Evolutionary conservation across 2,113 vertebrate species (phyloP), one percentile per base, ranked within the genome.

Genomic region (Paratilapia polleni): DNA sequence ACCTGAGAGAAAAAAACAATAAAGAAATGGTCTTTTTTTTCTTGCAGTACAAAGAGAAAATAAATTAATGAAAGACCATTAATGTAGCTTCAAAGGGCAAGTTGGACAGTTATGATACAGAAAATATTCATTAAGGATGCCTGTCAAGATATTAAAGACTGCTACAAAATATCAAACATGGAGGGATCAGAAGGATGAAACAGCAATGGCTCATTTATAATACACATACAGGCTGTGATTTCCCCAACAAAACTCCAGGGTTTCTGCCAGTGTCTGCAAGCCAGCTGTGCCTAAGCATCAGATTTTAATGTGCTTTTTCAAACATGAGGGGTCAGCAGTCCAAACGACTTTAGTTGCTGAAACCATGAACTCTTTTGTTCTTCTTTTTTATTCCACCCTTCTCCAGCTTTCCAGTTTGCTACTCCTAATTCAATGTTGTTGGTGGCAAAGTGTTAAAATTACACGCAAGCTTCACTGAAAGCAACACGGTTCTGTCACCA

Each of bases 101-200:
- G 57, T 77, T n/a, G 43, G 54, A 59, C 26, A 66, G 49, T 81
- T 66, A 52, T 59, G 38, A 62, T 87, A 77, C 75, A 75, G n/a
- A 70, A 82, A 52, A 20, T 8, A 36, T 11, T 80, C 20, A 70
- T 81, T 80, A 54, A 75, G 3, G 54, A 60, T 8, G 22, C 52
- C 66, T 83, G 74, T 34, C 1, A 4, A 68, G 60, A 58, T 70
- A 56, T 79, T 90, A 81, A 86, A 80, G 43, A 81, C 54, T 19
- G 15, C 54, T 41, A 38, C 6, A 75, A 80, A 81, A 77, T 54
- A 59, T 83, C 66, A 77, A 43, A 87, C 64, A 66, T 22, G 75
- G n/a, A 20, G 4, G 31, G 28, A 83, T n/a, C 19, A 47, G 56
- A 58, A 75, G n/a, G 8, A 5, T 3, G 7, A 22, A 20, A 58